Percentiles rank a stretch among this genome's conserved stretches.
These are phyloP conservation scores for Pavo muticus DNA, from an alignment of 2,113 vertebrate genomes.

Conservation along the genomic window DNA sequence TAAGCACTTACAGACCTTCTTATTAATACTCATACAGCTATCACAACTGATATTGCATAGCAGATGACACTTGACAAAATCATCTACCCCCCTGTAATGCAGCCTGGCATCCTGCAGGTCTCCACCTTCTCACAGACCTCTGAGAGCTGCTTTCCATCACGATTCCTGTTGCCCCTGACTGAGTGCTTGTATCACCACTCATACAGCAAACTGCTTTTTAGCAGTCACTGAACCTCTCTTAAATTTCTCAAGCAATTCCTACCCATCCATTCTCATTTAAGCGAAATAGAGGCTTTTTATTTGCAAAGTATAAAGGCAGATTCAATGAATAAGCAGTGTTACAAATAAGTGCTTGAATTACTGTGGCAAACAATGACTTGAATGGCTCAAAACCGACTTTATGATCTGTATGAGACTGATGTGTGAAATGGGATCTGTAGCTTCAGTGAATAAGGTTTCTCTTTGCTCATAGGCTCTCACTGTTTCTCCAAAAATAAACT, in stretches of 20 bases:
- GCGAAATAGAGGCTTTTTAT: background rate
- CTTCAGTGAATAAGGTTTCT: background rate
- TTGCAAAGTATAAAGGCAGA: background rate
- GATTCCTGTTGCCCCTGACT: background rate
- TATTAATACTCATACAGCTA: background rate
- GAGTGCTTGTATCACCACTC: background rate
- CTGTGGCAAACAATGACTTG: background rate
- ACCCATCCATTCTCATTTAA: background rate
- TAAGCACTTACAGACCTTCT: background rate
- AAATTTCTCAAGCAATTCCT: background rate
- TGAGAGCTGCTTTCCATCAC: background rate
- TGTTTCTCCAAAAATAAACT: background rate
- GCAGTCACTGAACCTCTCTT: background rate
- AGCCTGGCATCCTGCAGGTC: background rate
- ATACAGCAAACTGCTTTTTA: background rate
- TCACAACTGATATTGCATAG: background rate
- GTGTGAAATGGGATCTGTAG: background rate
- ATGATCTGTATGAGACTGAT: background rate
- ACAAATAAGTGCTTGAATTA: background rate
- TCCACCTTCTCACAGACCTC: rapidly evolving
- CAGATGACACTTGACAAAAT: background rate
- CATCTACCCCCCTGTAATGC: rapidly evolving
- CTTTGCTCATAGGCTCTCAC: background rate
- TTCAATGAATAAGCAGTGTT: background rate
- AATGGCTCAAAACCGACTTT: background rate